Percentiles rank a stretch among this genome's conserved stretches.
phyloP scores from a whole-genome alignment of 2,113 vertebrate species.

The Cyanoramphus novaezelandiae region DNA sequence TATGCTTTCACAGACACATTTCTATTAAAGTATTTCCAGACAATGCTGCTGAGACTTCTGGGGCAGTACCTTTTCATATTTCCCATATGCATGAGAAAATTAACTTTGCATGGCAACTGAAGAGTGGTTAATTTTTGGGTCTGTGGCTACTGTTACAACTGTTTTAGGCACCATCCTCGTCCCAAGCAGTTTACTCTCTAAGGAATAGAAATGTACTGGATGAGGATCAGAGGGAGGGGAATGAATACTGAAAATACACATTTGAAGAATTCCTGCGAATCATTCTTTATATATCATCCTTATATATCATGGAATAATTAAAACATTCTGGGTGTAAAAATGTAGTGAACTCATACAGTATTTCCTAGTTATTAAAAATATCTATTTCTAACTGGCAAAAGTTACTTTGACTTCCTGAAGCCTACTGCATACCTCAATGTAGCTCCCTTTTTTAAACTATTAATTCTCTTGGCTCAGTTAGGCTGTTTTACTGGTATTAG shows the following conservation, averaged over 20 bases:
- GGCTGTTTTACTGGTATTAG: background rate
- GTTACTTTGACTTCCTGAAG: background rate
- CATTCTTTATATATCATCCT: background rate
- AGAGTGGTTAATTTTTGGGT: background rate
- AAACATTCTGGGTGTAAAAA: background rate
- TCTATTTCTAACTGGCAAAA: background rate
- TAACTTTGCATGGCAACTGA: background rate
- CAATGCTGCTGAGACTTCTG: background rate
- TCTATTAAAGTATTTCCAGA: background rate
- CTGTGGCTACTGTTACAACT: background rate
- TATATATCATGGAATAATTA: background rate
- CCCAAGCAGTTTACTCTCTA: background rate
- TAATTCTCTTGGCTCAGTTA: background rate
- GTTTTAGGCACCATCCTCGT: background rate
- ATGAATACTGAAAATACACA: background rate
- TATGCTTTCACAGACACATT: background rate
- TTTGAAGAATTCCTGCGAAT: background rate
- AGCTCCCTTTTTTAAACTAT: background rate
- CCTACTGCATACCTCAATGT: background rate
- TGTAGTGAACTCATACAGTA: background rate
- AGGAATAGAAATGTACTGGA: background rate
- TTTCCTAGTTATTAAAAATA: background rate
- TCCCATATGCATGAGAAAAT: background rate
- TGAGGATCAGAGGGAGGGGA: background rate
- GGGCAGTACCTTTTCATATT: background rate